Evolutionary conservation across 2,113 vertebrate genomes (phyloP).

Genomic region (Leucopternis melanops): DNA sequence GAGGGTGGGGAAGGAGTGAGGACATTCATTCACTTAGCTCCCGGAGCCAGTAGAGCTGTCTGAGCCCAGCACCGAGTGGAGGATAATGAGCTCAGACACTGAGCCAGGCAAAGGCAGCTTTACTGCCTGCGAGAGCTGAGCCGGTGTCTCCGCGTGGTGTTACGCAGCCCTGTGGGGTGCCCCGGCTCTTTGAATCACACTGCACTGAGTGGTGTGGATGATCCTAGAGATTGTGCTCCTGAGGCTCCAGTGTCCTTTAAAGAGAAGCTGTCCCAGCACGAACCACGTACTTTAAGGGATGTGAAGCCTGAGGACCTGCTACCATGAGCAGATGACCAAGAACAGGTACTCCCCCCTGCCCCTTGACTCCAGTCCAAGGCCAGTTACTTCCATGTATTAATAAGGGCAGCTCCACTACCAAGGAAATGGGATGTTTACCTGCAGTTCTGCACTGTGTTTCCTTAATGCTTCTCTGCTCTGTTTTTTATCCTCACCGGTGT

Average conservation of each 20-base stretch:
- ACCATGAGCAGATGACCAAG: background rate
- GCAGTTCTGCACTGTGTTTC: background rate
- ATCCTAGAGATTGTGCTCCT: background rate
- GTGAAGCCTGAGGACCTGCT: background rate
- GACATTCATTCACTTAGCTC: background rate
- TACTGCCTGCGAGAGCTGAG: background rate
- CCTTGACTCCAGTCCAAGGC: background rate
- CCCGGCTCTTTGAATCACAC: background rate
- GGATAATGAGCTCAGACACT: background rate
- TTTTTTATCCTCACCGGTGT: slow-evolving; percentile 18
- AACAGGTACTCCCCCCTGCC: background rate
- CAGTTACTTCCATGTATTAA: background rate
- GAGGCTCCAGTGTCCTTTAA: background rate
- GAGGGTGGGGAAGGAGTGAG: background rate
- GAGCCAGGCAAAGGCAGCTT: background rate
- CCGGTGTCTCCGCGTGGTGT: rapidly evolving
- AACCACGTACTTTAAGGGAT: rapidly evolving
- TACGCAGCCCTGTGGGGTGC: background rate
- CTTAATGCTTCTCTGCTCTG: background rate
- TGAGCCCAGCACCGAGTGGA: background rate
- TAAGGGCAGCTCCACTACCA: background rate
- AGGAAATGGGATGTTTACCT: background rate
- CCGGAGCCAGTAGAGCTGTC: background rate
- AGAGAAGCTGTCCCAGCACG: background rate
- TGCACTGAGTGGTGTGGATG: background rate